These are phyloP conservation scores for Ptyas mucosa DNA, from an alignment of 2,113 vertebrate species.

Conservation along the genomic window DNA sequence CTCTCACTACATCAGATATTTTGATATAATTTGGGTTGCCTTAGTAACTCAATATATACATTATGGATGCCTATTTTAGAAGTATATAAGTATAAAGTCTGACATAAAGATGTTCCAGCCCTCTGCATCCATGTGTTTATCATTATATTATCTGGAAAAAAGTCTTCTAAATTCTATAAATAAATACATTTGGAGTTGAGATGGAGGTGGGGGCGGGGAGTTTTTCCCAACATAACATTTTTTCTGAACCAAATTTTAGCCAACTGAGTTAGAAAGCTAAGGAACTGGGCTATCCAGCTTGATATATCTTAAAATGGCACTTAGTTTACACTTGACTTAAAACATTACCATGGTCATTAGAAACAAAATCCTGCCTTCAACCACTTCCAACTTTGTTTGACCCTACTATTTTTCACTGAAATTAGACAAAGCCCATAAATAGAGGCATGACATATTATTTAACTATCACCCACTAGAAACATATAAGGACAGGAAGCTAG, in stretches of 20 bases:
- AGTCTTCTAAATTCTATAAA: not conserved
- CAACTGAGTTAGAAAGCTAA: not conserved
- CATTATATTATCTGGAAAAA: not conserved
- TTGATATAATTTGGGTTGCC: not conserved
- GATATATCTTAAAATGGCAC: not conserved
- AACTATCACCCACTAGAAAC: conserved; percentile 1
- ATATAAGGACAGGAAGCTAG: not conserved
- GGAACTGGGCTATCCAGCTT: not conserved
- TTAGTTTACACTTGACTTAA: not conserved
- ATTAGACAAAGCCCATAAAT: not conserved
- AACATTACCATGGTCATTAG: not conserved
- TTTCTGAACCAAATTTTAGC: not conserved
- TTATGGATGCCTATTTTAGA: not conserved
- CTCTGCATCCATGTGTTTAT: not conserved
- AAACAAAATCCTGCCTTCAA: not conserved
- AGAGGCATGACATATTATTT: conserved; percentile 5
- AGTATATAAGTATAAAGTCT: not conserved
- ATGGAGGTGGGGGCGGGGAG: not conserved
- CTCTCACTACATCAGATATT: not conserved
- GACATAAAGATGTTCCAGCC: not conserved
- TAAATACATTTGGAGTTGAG: not conserved
- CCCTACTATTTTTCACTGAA: not conserved
- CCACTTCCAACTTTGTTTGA: not conserved
- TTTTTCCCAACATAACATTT: not conserved
- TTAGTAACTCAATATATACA: not conserved